Evolutionary conservation across 2,113 vertebrate genomes (phyloP), one percentile per base, ranked within the genome.

Genomic region (Neodontobutis hainanensis): DNA sequence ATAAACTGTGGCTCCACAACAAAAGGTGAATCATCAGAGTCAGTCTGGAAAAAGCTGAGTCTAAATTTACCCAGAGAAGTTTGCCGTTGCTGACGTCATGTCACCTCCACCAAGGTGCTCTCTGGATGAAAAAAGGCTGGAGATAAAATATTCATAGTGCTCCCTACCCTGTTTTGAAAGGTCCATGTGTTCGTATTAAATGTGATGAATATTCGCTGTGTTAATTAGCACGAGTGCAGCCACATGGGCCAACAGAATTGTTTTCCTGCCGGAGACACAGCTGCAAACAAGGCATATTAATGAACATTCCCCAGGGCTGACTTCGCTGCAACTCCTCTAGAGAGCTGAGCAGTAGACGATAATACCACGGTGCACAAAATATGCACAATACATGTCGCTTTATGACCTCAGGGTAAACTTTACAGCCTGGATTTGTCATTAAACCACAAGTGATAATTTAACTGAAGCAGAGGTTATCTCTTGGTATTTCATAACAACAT

Each of bases 181-280:
- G 71, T 84, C 85, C 85, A 76, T 82, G 83, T 87, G 85, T 83
- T 87, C 65, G 0, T 77, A 81, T 84, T 81, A 81, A 87, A 81
- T 61, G 57, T 82, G 85, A 88, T 89, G 84, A 90, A 88, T 89
- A 89, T 88, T 80, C 68, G 0, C 46, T 4, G 69, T 70, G 80
- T 81, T 89, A 86, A 89, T 88, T 85, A 89, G 82, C 78, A 68
- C 59, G 85, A 85, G 69, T 83, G 82, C 76, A 71, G 76, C 78
- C 85, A 69, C 78, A 83, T 83, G 87, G 81, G 85, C 78, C 75
- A 52, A 57, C 73, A 68, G 77, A 74, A 80, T 81, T 83, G 80
- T 87, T 86, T 87, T 83, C 63, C 81, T 70, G 64, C 62, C 7
- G 38, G 64, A 78, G 82, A 85, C 77, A 77, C 57, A 68, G 62